A percentile compares a stretch with the other conserved stretches of the same genome.
Evolutionary conservation across 2,113 vertebrate species (phyloP).

Genomic region (Tetrao urogallus): DNA sequence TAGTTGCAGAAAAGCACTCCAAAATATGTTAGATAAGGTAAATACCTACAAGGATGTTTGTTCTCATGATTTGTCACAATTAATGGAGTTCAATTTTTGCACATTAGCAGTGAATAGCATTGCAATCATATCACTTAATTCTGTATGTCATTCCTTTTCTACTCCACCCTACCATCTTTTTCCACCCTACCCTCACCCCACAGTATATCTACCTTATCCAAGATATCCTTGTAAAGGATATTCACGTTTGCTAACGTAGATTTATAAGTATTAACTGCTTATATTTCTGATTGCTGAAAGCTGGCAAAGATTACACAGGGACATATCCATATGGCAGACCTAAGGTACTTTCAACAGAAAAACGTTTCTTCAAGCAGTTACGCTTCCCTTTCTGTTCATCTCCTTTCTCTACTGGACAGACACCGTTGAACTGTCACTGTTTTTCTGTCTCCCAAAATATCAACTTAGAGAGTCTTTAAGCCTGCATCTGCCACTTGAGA

Average conservation of each 20-base stretch:
- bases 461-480: background rate
- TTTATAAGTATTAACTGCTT: background rate
- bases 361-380: background rate
- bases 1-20: background rate
- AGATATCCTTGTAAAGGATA: background rate
- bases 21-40: background rate
- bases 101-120: background rate
- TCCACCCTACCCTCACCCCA: background rate
- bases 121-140: background rate
- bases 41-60: background rate
- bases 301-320: background rate
- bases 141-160: background rate
- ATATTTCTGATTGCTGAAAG: background rate
- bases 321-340: background rate
- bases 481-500: background rate
- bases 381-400: background rate
- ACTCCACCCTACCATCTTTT: background rate
- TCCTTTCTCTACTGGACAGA: background rate
- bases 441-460: background rate
- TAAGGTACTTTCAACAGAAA: background rate
- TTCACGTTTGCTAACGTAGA: background rate
- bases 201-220: accelerated
- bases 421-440: background rate
- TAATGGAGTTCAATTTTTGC: background rate
- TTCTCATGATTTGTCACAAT: background rate